Evolutionary conservation across 1,140 invertebrate species (phyloP), one percentile per base, ranked within the genome.

Genomic region (Eulimnadia texana): DNA sequence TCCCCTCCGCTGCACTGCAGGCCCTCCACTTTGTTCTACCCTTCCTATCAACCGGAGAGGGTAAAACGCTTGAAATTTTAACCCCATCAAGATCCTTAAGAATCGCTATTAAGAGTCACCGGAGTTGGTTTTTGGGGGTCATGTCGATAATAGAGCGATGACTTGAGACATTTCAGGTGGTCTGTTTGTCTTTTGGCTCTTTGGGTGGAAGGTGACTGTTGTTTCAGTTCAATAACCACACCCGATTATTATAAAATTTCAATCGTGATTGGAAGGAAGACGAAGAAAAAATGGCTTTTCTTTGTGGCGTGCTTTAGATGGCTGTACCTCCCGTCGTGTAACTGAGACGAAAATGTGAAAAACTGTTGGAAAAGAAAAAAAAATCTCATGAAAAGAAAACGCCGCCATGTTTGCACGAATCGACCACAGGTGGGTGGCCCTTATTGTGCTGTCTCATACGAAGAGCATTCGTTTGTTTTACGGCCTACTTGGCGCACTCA

Each of bases 361-460:
- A 54, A 54, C 53, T 22, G 2, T n/a, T 19, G 6, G 2, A 2
- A 50, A 27, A 19, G 2, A 20, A 9, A 27, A 54, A 20, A 50
- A 50, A 19, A 22, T 50, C 50, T 50, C 50, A 50, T 6, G 50
- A n/a, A 2, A 6, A 2, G 19, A 54, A 54, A 24, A 54, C 2
- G 16, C 28, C 3, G 23, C 23, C 23, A 19, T 27, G 55, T 29
- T 58, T 58, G 55, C 42, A 16, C 55, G 55, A 27, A 13, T 24
- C 28, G 55, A 27, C 55, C 55, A 58, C 42, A 1, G 55, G 10
- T 25, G 28, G n/a, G 16, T 20, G 27, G 23, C 42, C 20, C 16
- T 27, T 33, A 58, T 58, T 28, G 55, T 58, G 55, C 55, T 42
- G 42, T 33, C 55, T 58, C 55, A 58, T 42, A 27, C 10, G 27